These are phyloP conservation scores for Dendrocopos noguchii DNA, from an alignment of 2,113 vertebrate species.

Conservation along the genomic window DNA sequence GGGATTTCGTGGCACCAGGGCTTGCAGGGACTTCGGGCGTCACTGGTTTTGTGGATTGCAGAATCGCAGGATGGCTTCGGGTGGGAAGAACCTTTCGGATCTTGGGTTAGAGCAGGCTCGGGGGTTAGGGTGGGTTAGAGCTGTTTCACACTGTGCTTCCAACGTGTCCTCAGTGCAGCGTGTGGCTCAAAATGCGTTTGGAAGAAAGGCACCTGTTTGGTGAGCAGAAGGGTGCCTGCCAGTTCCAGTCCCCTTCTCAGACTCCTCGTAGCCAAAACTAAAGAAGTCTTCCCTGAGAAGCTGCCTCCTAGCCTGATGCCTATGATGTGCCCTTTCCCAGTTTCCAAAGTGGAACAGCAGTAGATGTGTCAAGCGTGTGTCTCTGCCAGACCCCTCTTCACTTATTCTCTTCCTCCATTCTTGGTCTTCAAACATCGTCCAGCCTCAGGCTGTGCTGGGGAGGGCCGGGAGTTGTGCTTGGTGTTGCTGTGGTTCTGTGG, in stretches of 20 bases:
- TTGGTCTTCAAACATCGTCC: fast-evolving
- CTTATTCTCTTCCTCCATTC: background rate
- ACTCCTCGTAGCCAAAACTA: fast-evolving
- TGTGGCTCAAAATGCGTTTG: fast-evolving
- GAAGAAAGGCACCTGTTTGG: fast-evolving
- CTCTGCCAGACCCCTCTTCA: background rate
- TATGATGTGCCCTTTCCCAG: fast-evolving
- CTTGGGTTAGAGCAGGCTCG: background rate
- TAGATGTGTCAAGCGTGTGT: fast-evolving
- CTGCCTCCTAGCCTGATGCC: fast-evolving
- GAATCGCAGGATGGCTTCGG: fast-evolving
- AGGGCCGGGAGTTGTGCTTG: fast-evolving
- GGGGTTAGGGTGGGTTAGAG: background rate
- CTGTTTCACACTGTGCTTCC: fast-evolving
- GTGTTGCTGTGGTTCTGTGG: fast-evolving
- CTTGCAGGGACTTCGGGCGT: fast-evolving
- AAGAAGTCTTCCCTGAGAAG: background rate
- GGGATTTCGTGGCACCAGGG: fast-evolving
- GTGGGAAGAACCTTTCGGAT: background rate
- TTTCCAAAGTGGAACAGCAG: fast-evolving
- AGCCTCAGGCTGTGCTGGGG: fast-evolving
- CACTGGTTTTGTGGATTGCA: fast-evolving
- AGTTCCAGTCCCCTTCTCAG: fast-evolving
- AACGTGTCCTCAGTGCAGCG: fast-evolving
- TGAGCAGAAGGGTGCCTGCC: fast-evolving